Base-by-base conservation (phyloP, 2,797 vertebrate genomes). In the Micropoecilia bifurca region DNA sequence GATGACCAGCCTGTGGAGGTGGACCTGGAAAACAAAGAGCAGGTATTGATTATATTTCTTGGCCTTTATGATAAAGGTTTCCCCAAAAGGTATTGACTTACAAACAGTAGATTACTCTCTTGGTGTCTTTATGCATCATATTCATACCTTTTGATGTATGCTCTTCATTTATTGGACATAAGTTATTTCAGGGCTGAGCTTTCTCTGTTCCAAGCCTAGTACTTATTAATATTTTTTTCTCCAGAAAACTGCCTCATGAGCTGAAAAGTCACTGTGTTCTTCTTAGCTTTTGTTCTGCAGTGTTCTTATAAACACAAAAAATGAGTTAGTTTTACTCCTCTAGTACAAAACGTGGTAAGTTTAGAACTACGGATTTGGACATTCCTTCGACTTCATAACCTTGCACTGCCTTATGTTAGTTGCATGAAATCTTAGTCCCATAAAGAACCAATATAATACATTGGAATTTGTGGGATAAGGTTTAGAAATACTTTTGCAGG, bases 1-100 rank as follows among this genome's bases (percentile, higher is more conserved):
- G 97, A 99, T 0, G 97, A 98, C 55, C 96, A 98, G 73, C 95
- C 97, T 0, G 74, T 94, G 0, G 96, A 97, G 55, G 96, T 99
- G 91, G 93, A 91, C 83, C 93, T 99, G 92, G 93, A 95, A 16
- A 95, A 96, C 78, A 96, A 94, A 87, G 98, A 99, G 76, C 91
- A 98, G 96, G 98, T 96, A 89, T 57, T 63, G 46, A 73, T 28
- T 33, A 2, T 50, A 50, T 22, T 50, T 22, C 48, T 22, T 12
- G 22, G 4, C 10, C 1, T 73, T 36, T 39, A 9, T 73, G 53
- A 25, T 12, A 6, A 53, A 59, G n/a, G 57, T 59, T 25, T n/a
- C 36, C 48, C 28, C 1, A 59, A 30, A 59, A 0, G 16, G 36
- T 63, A 20, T 33, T 61, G 30, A 63, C 28, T 63, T 63, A 33